These are phyloP conservation scores for Drosophila elegans DNA, from an alignment of 1,140 invertebrate genomes.

Conservation along the genomic window DNA sequence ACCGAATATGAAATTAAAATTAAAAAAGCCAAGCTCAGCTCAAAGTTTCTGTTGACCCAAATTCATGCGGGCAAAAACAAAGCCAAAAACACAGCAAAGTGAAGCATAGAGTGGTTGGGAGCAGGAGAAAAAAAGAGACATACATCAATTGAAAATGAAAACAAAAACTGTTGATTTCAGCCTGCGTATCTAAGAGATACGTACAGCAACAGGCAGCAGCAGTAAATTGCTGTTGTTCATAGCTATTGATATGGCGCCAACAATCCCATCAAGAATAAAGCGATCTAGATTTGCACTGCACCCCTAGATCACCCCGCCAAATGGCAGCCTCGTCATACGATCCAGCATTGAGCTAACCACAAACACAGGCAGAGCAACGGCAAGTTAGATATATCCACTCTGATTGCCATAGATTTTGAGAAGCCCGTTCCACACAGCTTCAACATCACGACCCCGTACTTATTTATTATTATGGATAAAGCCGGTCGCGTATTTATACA, in stretches of 20 bases:
- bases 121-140: conserved; percentile 7
- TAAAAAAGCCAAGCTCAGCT: conserved; percentile 65
- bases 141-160: conserved; percentile 60
- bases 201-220: conserved; percentile 7
- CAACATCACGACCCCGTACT: conserved; percentile 46
- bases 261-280: conserved; percentile 37
- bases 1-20: conserved; percentile 26
- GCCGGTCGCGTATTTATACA: conserved; percentile 39
- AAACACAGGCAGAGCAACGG: conserved; percentile 14
- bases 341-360: conserved; percentile 45
- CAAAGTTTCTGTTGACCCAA: conserved; percentile 74
- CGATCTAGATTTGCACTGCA: conserved; percentile 43
- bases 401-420: conserved; percentile 41
- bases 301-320: conserved; percentile 12
- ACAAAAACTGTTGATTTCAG: conserved; percentile 41
- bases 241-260: conserved; percentile 52
- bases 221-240: conserved; percentile 27
- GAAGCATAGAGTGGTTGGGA: not conserved
- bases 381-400: conserved; percentile 31
- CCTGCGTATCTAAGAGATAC: conserved; percentile 37
- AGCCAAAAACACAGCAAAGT: conserved; percentile 11
- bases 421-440: conserved; percentile 22
- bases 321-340: conserved; percentile 38
- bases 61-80: conserved; percentile 56
- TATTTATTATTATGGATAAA: conserved; percentile 46